Conservation (phyloP, 2,113 vertebrate genomes). For the Octodon degus region DNA sequence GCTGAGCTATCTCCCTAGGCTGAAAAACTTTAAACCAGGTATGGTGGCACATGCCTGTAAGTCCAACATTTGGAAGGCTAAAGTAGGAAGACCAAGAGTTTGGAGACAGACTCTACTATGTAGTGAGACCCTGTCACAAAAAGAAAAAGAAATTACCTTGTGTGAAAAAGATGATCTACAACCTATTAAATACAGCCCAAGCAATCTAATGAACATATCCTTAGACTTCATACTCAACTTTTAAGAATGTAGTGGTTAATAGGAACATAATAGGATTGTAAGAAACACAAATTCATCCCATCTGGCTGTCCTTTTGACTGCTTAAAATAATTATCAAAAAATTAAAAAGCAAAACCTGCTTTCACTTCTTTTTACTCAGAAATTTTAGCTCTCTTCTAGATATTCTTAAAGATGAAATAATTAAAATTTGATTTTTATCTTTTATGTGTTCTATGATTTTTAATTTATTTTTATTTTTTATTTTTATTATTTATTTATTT, state of each 20-base stretch:
- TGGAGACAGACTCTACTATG: not conserved
- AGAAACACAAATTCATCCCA: not conserved
- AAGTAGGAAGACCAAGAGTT: not conserved
- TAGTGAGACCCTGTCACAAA: not conserved
- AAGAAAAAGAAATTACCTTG: constrained; percentile 17
- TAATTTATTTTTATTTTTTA: no score
- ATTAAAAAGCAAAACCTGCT: not conserved
- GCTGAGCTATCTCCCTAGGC: no score
- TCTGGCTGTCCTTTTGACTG: not conserved
- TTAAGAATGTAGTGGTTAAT: constrained; percentile 26
- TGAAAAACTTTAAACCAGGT: not conserved
- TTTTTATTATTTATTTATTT: no score
- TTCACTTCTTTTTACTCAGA: constrained; percentile 30
- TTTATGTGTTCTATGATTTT: not conserved
- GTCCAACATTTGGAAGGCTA: not conserved
- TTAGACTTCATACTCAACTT: not conserved
- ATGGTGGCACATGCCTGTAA: not conserved
- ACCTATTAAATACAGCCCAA: constrained; percentile 28
- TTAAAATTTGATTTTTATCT: constrained; percentile 52
- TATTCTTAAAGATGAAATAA: constrained; percentile 22
- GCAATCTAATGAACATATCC: constrained; percentile 19
- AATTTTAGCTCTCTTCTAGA: constrained; percentile 34
- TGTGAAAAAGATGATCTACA: constrained; percentile 18
- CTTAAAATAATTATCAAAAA: constrained; percentile 34
- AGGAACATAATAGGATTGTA: constrained; percentile 6